Conservation (phyloP, 2,888 invertebrate species). For the Rapana venosa region DNA sequence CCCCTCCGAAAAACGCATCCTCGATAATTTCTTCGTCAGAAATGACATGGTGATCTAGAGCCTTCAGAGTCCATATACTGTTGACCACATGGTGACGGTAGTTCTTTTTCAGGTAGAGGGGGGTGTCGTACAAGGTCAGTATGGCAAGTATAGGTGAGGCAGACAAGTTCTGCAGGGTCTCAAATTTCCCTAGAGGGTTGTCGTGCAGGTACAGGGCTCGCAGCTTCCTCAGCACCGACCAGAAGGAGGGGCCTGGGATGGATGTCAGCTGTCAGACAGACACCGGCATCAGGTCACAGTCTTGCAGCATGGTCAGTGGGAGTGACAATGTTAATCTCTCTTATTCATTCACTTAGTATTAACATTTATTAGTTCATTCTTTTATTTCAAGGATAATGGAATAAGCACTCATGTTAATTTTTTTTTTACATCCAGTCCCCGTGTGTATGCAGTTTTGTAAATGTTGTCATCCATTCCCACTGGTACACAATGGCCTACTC, state of each 20-base stretch:
- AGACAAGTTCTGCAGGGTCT: slow-evolving; percentile 72
- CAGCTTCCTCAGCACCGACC: slow-evolving; percentile 71
- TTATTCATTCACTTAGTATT: too few relatives aligned
- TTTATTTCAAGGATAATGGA: too few relatives aligned
- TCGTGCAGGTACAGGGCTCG: slow-evolving; percentile 76
- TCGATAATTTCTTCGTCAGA: slow-evolving; percentile 79
- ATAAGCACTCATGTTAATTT: too few relatives aligned
- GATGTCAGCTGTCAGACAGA: slow-evolving; percentile 65
- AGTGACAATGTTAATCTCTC: too few relatives aligned
- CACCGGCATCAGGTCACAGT: too few relatives aligned
- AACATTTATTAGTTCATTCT: too few relatives aligned
- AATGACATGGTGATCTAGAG: slow-evolving; percentile 74
- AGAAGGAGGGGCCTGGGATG: slow-evolving; percentile 73
- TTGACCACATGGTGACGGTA: slow-evolving; percentile 78
- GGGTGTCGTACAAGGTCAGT: slow-evolving; percentile 77
- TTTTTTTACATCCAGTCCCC: too few relatives aligned
- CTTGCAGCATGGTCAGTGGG: too few relatives aligned
- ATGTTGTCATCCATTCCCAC: too few relatives aligned
- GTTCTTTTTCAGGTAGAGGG: slow-evolving; percentile 74
- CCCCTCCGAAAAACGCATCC: slow-evolving; percentile 74
- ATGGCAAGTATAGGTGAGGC: slow-evolving; percentile 64
- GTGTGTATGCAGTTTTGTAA: too few relatives aligned
- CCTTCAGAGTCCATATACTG: slow-evolving; percentile 75
- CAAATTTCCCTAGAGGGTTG: slow-evolving; percentile 76
- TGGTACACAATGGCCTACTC: too few relatives aligned